Evolutionary conservation across 2,888 invertebrate genomes (phyloP), one percentile per base, ranked within the genome.

Genomic region (Nezara viridula): DNA sequence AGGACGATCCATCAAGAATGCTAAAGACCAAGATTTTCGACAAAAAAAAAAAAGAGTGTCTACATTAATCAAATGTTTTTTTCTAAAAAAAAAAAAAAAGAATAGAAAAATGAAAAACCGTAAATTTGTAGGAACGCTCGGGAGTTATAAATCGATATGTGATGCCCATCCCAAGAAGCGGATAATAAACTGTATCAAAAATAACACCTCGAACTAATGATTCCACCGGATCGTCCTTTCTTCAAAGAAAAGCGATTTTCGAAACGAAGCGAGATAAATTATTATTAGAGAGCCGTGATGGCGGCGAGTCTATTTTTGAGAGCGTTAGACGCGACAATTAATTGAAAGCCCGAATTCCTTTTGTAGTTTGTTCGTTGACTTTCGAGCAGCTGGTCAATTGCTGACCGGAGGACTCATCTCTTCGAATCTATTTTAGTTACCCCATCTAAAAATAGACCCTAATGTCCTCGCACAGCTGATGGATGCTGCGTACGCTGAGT

Each of bases 101-200:
- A 81, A 44, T n/a, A 81, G n/a, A 81, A 81, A 81, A 81, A 81
- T 81, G 81, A 2, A 81, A 66, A 81, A 81, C n/a, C 7, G 44
- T 81, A 81, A 81, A 81, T 81, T n/a, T 47, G 44, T 81, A 5
- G 81, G 19, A 27, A 12, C 21, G 40, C 40, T 77, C 32, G 16
- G n/a, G 81, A n/a, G 81, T 81, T 44, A 81, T 81, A 81, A 81
- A 81, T 81, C 81, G 81, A 81, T 81, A 44, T 7, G n/a, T 81
- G 81, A n/a, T 12, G n/a, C 16, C 7, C 40, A n/a, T 81, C 44
- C 81, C 81, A 81, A 81, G 81, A 81, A 12, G 44, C 27, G 37
- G 7, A 40, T 44, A 47, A 81, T 14, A 47, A 44, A 44, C 44
- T 14, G 12, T 37, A 77, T 44, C 81, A 40, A 81, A 81, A 81